Conservation (phyloP, 2,797 vertebrate species). For the Allobates femoralis region DNA sequence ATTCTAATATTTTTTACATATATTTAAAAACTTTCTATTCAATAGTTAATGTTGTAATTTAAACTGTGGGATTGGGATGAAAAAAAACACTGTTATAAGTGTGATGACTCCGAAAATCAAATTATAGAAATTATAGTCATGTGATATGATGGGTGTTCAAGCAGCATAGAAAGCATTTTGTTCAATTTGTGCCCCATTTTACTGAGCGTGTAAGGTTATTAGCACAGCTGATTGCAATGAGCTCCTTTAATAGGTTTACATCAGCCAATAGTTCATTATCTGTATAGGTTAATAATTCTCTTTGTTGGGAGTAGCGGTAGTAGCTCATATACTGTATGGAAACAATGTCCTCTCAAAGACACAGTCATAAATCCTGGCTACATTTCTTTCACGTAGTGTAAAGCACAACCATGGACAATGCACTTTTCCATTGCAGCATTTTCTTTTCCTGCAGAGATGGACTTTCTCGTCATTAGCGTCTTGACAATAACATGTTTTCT, state of each 20-base stretch:
- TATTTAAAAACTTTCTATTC: no score
- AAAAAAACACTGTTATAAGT: no score
- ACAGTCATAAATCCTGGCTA: neutral
- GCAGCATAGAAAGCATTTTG: neutral
- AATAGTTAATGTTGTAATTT: no score
- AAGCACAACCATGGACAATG: neutral
- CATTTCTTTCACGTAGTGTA: neutral
- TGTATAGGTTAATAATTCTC: neutral
- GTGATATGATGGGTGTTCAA: neutral
- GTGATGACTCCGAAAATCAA: neutral
- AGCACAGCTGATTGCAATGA: neutral
- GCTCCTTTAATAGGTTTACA: neutral
- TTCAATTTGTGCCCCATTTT: neutral
- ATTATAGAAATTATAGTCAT: no score
- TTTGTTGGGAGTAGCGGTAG: neutral
- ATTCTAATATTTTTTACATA: no score
- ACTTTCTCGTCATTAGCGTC: constrained; percentile 20
- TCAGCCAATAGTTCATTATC: neutral
- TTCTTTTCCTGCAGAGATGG: neutral
- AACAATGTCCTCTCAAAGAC: neutral
- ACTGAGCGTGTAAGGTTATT: neutral
- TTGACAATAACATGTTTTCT: constrained; percentile 32
- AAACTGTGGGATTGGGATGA: no score
- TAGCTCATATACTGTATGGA: neutral
- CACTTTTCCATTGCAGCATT: neutral